These are phyloP conservation scores for Perccottus glenii DNA, from an alignment of 2,113 vertebrate species.

Conservation along the genomic window DNA sequence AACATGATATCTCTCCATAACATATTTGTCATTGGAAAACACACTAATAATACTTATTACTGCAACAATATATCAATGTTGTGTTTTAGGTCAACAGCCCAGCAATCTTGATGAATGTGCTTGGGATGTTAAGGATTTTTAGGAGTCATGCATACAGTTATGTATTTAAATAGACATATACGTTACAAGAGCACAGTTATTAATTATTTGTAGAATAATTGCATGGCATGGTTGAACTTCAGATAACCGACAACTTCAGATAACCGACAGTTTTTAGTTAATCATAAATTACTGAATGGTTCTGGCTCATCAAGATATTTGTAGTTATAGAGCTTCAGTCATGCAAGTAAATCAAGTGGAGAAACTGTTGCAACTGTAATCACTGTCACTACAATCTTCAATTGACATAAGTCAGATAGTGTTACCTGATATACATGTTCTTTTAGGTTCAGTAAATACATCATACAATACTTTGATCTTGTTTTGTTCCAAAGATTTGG, in stretches of 20 bases:
- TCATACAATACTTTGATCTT: slow-evolving; percentile 73
- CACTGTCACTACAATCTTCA: slow-evolving; percentile 29
- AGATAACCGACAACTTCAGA: slow-evolving; percentile 19
- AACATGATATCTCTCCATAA: no score
- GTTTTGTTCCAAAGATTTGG: slow-evolving; percentile 88
- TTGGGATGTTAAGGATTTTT: slow-evolving; percentile 16
- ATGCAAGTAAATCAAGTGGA: slow-evolving; percentile 44
- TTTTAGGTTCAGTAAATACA: not conserved
- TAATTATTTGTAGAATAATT: slow-evolving; percentile 10
- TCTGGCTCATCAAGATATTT: slow-evolving; percentile 35
- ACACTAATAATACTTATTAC: no score
- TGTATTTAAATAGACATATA: slow-evolving; percentile 15
- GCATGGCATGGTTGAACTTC: slow-evolving; percentile 15
- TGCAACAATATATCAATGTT: no score
- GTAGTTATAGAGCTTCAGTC: slow-evolving; percentile 12
- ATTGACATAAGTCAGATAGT: slow-evolving; percentile 12
- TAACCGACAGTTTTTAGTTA: slow-evolving; percentile 12
- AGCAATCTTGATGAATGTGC: not conserved
- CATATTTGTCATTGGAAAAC: no score
- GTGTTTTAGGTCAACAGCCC: not conserved
- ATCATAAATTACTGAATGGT: slow-evolving; percentile 17
- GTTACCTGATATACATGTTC: not conserved
- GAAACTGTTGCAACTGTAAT: slow-evolving; percentile 30
- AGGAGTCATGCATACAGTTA: slow-evolving; percentile 48
- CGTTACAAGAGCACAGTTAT: slow-evolving; percentile 3